phyloP scores from a whole-genome alignment of 2,113 vertebrate species.

The Anhinga anhinga region DNA sequence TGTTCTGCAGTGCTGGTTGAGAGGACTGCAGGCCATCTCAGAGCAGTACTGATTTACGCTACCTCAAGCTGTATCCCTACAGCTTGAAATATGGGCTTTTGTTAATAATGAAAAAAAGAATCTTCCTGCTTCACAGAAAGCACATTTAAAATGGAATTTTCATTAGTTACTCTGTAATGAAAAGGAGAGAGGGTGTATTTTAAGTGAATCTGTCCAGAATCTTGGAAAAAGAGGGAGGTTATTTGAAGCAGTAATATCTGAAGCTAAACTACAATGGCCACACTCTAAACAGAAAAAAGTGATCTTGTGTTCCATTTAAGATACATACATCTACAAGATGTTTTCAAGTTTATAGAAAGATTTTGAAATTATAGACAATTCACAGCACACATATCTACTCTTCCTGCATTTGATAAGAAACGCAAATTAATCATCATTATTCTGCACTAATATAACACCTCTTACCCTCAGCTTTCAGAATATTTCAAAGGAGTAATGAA shows the following conservation, averaged over 20 bases:
- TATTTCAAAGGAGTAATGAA: conserved; percentile 47
- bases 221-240: background rate
- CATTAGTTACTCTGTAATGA: background rate
- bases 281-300: background rate
- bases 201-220: background rate
- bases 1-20: conserved; percentile 24
- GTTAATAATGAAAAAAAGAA: background rate
- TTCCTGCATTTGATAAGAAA: background rate
- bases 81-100: conserved; percentile 14
- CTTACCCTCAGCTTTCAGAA: conserved; percentile 23
- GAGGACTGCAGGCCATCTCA: conserved; percentile 13
- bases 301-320: background rate
- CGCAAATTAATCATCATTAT: conserved; percentile 45
- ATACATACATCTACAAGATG: rapidly evolving
- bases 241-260: background rate
- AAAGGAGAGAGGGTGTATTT: background rate
- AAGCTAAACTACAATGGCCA: background rate
- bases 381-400: background rate
- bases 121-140: background rate
- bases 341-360: background rate
- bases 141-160: conserved; percentile 25
- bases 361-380: background rate
- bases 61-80: background rate
- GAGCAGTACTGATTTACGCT: conserved; percentile 49
- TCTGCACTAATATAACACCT: conserved; percentile 31